Evolutionary conservation across 2,888 invertebrate species (phyloP).

Genomic region (Ectemnius lituratus): DNA sequence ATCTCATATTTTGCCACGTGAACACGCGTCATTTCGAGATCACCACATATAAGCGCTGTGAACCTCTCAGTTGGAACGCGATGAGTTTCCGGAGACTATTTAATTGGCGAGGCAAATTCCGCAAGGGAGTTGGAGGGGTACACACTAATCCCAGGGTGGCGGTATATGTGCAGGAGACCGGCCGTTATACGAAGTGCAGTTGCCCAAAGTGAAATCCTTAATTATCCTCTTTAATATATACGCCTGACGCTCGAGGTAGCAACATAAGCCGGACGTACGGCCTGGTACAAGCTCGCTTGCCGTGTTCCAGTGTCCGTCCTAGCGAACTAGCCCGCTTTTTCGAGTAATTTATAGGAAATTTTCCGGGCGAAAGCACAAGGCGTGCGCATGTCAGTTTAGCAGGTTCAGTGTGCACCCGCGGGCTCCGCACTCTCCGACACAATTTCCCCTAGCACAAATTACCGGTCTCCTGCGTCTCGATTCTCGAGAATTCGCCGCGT

Average conservation of each 20-base stretch:
- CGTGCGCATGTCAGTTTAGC: constrained; percentile 25
- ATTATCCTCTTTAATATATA: constrained; percentile 46
- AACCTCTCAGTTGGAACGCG: too few species aligned
- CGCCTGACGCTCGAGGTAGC: constrained; percentile 25
- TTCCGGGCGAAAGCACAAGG: constrained; percentile 37
- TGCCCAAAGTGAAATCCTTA: constrained; percentile 33
- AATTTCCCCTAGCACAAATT: constrained; percentile 26
- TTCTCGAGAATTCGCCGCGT: background rate
- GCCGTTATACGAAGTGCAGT: background rate
- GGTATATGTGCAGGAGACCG: background rate
- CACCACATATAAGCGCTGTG: too few species aligned
- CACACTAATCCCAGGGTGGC: constrained; percentile 29
- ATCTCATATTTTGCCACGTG: too few species aligned
- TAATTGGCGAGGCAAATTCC: constrained; percentile 34
- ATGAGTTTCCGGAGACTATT: background rate
- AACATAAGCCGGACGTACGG: constrained; percentile 38
- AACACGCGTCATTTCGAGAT: too few species aligned
- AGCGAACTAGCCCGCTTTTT: constrained; percentile 31
- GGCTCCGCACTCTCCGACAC: constrained; percentile 11
- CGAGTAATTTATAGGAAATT: constrained; percentile 51
- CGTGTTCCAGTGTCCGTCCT: constrained; percentile 12
- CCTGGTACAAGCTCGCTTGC: constrained; percentile 15
- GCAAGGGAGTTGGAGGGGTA: constrained; percentile 8
- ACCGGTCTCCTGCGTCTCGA: constrained; percentile 12
- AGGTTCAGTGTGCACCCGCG: constrained; percentile 14